Evolutionary conservation across 1,140 invertebrate genomes (phyloP).

Genomic region (Saccostrea echinata): DNA sequence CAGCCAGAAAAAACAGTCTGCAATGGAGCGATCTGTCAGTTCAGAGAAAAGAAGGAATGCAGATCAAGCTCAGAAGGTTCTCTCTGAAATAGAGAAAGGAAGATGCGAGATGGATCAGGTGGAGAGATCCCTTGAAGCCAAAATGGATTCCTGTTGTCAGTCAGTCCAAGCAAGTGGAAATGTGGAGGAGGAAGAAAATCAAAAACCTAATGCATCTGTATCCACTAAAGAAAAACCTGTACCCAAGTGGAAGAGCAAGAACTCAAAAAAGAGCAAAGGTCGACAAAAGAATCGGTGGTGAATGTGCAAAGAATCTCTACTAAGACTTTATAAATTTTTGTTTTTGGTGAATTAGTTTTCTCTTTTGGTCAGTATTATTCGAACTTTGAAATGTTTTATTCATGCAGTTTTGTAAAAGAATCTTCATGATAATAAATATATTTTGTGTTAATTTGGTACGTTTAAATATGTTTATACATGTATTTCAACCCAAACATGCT

Average conservation of each 20-base stretch:
- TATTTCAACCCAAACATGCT: no score
- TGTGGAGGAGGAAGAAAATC: neutral
- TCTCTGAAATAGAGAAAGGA: constrained; percentile 38
- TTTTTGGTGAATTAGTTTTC: no score
- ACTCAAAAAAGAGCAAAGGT: neutral
- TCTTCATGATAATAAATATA: no score
- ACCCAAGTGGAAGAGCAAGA: constrained; percentile 19
- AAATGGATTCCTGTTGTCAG: neutral
- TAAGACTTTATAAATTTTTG: neutral
- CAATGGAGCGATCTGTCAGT: neutral
- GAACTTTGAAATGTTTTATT: no score
- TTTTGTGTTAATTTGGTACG: no score
- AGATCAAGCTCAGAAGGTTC: constrained; percentile 43
- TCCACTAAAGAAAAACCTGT: neutral
- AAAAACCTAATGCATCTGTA: neutral
- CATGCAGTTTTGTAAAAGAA: no score
- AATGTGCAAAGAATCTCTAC: neutral
- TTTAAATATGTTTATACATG: no score
- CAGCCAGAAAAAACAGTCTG: neutral
- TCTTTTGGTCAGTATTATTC: no score
- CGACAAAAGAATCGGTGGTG: neutral
- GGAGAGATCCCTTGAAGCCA: neutral
- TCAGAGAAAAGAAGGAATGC: constrained; percentile 25
- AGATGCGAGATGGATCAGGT: constrained; percentile 38
- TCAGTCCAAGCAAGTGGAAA: neutral